phyloP scores from a whole-genome alignment of 2,888 invertebrate species.

The Choreutis nemorana region DNA sequence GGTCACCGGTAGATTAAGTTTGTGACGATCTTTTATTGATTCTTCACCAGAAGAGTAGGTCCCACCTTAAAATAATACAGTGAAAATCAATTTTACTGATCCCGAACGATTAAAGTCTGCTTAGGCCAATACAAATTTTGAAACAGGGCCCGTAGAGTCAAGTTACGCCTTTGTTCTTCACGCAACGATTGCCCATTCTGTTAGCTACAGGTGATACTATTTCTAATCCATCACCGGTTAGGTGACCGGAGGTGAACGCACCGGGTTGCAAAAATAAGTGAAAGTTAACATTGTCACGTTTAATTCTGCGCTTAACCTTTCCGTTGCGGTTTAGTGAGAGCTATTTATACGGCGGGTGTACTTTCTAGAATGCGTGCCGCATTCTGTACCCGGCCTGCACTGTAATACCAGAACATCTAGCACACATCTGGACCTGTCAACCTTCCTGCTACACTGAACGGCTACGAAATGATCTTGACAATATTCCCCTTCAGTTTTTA shows the following conservation, averaged over 20 bases:
- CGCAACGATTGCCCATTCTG: too few species aligned
- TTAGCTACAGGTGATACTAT: too few species aligned
- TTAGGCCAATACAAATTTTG: too few species aligned
- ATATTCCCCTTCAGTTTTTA: neutral
- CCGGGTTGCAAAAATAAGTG: slow-evolving; percentile 42
- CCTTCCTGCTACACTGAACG: neutral
- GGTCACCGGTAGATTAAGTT: too few species aligned
- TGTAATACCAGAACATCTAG: slow-evolving; percentile 8
- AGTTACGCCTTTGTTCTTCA: too few species aligned
- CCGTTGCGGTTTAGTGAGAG: slow-evolving; percentile 33
- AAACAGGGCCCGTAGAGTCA: too few species aligned
- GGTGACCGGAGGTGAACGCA: slow-evolving; percentile 18
- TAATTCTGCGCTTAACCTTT: slow-evolving; percentile 56
- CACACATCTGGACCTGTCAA: slow-evolving; percentile 2
- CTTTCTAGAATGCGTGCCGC: slow-evolving; percentile 32
- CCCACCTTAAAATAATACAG: too few species aligned
- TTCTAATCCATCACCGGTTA: too few species aligned
- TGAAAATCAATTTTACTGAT: too few species aligned
- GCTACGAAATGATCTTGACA: slow-evolving; percentile 1
- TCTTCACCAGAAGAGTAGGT: too few species aligned
- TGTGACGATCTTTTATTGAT: too few species aligned
- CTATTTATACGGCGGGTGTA: slow-evolving; percentile 35
- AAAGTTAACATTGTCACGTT: slow-evolving; percentile 51
- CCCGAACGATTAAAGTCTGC: too few species aligned
- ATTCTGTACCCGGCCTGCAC: slow-evolving; percentile 13